These are phyloP conservation scores for Limnephilus rhombicus DNA, from an alignment of 2,888 invertebrate species.

Conservation along the genomic window DNA sequence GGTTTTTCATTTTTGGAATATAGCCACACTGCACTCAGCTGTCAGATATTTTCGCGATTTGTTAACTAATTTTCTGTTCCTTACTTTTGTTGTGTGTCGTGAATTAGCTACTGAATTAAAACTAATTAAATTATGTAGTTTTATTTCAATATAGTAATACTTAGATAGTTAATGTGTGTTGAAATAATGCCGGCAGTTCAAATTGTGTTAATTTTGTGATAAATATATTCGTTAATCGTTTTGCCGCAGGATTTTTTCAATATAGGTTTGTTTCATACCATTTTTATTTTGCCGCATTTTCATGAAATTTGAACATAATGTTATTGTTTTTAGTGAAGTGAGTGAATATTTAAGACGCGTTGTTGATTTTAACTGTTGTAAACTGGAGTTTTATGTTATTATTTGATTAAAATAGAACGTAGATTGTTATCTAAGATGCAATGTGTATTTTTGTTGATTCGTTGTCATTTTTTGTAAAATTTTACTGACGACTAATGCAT, in stretches of 20 bases:
- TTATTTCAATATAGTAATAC: background rate
- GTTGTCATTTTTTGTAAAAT: too few relatives aligned
- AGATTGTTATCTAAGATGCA: background rate
- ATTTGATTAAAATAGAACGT: background rate
- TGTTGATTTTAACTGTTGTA: background rate
- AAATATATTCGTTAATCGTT: background rate
- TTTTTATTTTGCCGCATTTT: background rate
- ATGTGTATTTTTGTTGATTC: too few relatives aligned
- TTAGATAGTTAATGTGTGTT: background rate
- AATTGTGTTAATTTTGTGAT: background rate
- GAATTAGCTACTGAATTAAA: background rate
- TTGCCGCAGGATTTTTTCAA: background rate
- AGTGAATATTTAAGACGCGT: background rate
- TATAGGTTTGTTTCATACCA: background rate
- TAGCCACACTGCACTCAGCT: background rate
- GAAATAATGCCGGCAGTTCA: background rate
- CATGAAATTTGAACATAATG: background rate
- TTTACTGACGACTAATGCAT: too few relatives aligned
- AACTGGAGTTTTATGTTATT: background rate
- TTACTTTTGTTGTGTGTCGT: background rate
- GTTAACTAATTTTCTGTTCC: background rate
- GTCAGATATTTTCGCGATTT: background rate
- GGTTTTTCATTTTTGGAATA: background rate
- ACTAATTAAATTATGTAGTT: background rate
- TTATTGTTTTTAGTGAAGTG: background rate